Evolutionary conservation across 1,140 invertebrate genomes (phyloP).

Genomic region (Piezodorus guildinii): DNA sequence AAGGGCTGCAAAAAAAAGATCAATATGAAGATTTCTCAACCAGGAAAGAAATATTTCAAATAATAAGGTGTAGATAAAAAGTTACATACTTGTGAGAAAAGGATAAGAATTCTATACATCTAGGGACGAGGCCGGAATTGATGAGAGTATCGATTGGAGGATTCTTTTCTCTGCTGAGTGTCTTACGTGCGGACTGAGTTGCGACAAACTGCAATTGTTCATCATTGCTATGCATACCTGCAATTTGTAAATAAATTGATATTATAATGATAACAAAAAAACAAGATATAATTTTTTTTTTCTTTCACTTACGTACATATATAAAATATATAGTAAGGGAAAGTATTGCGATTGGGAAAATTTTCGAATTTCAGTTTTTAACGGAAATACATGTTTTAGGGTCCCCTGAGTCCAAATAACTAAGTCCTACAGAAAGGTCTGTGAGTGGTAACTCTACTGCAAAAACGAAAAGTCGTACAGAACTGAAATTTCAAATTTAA

Average conservation of each 20-base stretch:
- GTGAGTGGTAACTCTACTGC: too few relatives aligned
- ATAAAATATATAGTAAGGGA: too few relatives aligned
- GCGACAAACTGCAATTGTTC: conserved; percentile 47
- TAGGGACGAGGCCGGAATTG: conserved; percentile 68
- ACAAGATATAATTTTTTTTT: background rate
- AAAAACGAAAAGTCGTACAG: too few relatives aligned
- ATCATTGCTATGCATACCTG: conserved; percentile 48
- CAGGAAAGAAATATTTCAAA: background rate
- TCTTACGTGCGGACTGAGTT: conserved; percentile 71
- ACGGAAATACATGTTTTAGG: too few relatives aligned
- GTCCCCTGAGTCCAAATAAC: too few relatives aligned
- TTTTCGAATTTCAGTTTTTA: too few relatives aligned
- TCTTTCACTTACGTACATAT: too few relatives aligned
- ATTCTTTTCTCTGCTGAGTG: conserved; percentile 80
- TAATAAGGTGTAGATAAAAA: background rate
- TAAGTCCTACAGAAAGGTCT: too few relatives aligned
- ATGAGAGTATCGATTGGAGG: conserved; percentile 92
- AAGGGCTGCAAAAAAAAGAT: conserved; percentile 50
- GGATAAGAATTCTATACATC: conserved; percentile 65
- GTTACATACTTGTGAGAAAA: conserved; percentile 51
- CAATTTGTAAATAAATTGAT: conserved; percentile 19
- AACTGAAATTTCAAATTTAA: too few relatives aligned
- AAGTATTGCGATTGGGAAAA: too few relatives aligned
- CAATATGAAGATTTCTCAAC: background rate
- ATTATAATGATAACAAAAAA: background rate